These are phyloP conservation scores for Caenorhabditis sp. DNA, from an alignment of 2,888 invertebrate genomes.

Conservation along the genomic window DNA sequence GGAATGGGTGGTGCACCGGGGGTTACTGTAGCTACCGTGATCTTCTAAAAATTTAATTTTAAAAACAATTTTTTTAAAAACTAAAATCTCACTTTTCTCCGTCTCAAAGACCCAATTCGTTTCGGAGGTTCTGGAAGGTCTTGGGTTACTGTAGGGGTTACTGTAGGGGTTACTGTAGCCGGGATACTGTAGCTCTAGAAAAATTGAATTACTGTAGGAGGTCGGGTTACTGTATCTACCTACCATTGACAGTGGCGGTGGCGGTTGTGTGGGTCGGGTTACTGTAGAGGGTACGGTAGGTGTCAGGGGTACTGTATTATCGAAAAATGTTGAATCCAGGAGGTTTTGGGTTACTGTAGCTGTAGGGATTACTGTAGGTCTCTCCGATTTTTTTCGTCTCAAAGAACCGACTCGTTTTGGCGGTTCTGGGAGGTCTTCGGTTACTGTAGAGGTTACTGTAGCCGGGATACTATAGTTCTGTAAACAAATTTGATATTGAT, in stretches of 20 bases:
- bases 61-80: neutral
- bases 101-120: neutral
- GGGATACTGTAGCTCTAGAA: neutral
- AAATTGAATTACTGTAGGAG: neutral
- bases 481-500: neutral
- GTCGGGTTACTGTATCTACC: no score
- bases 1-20: neutral
- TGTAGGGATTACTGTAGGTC: no score
- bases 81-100: neutral
- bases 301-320: no score
- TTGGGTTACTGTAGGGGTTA: neutral
- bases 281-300: neutral
- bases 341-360: no score
- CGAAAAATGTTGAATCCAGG: no score
- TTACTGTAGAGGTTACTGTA: no score
- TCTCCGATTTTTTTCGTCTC: neutral
- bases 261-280: neutral
- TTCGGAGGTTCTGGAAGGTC: neutral
- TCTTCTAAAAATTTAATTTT: neutral
- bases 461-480: neutral
- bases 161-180: neutral
- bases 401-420: neutral
- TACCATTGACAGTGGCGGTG: no score
- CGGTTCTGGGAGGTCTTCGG: neutral
- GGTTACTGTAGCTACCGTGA: neutral